phyloP scores from a whole-genome alignment of 2,888 invertebrate genomes.

The Pseudanteris insignis region DNA sequence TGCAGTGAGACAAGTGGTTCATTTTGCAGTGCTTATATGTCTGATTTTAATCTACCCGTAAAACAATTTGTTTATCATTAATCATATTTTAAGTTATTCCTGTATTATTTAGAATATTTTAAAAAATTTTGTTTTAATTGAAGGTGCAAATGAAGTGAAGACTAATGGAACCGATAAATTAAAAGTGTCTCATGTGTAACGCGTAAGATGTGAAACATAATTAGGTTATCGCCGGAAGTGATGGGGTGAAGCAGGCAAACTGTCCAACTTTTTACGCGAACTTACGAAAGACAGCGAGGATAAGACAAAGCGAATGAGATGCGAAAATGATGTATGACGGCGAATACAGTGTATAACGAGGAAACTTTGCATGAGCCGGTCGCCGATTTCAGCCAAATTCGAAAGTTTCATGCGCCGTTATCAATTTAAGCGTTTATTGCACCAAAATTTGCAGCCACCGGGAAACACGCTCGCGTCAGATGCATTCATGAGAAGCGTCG shows the following conservation, averaged over 20 bases:
- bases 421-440: slow-evolving; percentile 45
- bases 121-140: too few relatives aligned
- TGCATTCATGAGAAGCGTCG: slow-evolving; percentile 37
- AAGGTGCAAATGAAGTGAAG: neutral
- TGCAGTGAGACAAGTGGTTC: too few relatives aligned
- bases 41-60: too few relatives aligned
- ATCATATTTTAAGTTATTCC: too few relatives aligned
- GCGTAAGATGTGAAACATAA: slow-evolving; percentile 34
- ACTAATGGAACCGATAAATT: neutral
- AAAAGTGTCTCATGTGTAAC: slow-evolving; percentile 24
- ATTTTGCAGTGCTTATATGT: too few relatives aligned
- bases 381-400: slow-evolving; percentile 43
- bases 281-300: slow-evolving; percentile 28
- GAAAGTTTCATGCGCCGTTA: slow-evolving; percentile 43
- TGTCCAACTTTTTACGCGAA: slow-evolving; percentile 38
- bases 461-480: slow-evolving; percentile 38
- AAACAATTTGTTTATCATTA: too few relatives aligned
- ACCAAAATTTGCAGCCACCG: slow-evolving; percentile 34
- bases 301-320: slow-evolving; percentile 38
- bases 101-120: too few relatives aligned
- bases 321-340: slow-evolving; percentile 44
- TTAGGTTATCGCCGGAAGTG: slow-evolving; percentile 36
- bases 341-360: slow-evolving; percentile 42
- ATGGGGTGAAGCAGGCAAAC: slow-evolving; percentile 41
- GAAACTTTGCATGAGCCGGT: slow-evolving; percentile 44